Base-by-base conservation (phyloP, 1,140 invertebrate genomes). In the Limonius californicus region DNA sequence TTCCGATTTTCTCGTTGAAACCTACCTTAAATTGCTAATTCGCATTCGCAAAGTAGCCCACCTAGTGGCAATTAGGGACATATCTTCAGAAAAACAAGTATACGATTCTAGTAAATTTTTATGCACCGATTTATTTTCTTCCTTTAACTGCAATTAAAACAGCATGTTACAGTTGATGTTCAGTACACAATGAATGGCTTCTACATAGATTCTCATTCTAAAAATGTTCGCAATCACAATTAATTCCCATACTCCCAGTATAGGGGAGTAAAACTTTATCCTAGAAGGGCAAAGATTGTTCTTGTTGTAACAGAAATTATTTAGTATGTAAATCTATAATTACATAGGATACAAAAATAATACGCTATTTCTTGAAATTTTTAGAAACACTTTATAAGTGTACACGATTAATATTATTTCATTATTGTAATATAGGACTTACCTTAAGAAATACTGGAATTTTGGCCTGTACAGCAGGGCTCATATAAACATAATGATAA, bases 361-460 rank as follows among this genome's bases (percentile, higher is more conserved):
- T 39, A n/a, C 32, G n/a, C n/a, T n/a, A n/a, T n/a, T n/a, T n/a
- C n/a, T n/a, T n/a, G n/a, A n/a, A n/a, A n/a, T n/a, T n/a, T n/a
- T n/a, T n/a, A n/a, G n/a, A n/a, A n/a, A n/a, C n/a, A 14, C 45
- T 18, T 50, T 12, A 8, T 12, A 50, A 50, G 8, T 12, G 12
- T 7, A 18, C 7, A 50, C 8, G 12, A 7, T 14, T 12, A 50
- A 50, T 12, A 9, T 50, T 12, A 7, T 50, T 50, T 8, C 7
- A 8, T 14, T 12, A 54, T 18, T 54, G 3, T 6, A 19, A 20
- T 54, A 2, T 60, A 11, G 8, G 23, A 21, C 11, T 2, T 65
- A 65, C 63, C 59, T 65, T 27, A 58, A 32, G 39, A 20, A 65
- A 62, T 32, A 55, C 15, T 12, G 60, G 32, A 14, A 65, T 32